These are phyloP conservation scores for Marcusenius ussheri DNA, from an alignment of 2,113 vertebrate genomes.

Conservation along the genomic window DNA sequence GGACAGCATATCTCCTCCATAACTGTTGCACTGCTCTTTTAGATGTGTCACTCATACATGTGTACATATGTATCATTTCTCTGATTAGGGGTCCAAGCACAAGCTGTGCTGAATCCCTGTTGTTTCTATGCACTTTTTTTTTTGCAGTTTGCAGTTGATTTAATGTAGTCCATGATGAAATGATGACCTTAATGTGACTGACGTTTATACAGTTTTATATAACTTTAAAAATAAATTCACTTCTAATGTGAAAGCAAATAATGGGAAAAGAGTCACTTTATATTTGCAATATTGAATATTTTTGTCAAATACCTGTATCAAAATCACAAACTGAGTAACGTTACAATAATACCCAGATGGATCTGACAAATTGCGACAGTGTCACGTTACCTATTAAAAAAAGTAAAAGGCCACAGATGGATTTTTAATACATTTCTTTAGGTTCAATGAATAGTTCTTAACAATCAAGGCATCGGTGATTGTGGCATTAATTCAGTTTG, in stretches of 20 bases:
- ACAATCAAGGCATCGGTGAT: not conserved
- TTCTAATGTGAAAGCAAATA: not conserved
- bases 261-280: not conserved
- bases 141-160: not conserved
- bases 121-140: not conserved
- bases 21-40: not conserved
- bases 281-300: not conserved
- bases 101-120: not conserved
- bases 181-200: not conserved
- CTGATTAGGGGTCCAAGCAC: not conserved
- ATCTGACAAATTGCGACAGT: not conserved
- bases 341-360: not conserved
- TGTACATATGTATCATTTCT: not conserved
- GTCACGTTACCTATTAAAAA: not conserved
- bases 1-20: not conserved
- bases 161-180: not conserved
- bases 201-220: slow-evolving; percentile 2
- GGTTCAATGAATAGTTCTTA: not conserved
- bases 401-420: not conserved
- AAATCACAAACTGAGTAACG: not conserved
- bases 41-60: not conserved
- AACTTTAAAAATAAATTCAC: not conserved
- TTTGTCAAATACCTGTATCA: slow-evolving; percentile 7
- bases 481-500: not conserved
- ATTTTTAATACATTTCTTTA: not conserved